Evolutionary conservation across 2,797 vertebrate genomes (phyloP).

Genomic region (Cirrhinus mrigala): DNA sequence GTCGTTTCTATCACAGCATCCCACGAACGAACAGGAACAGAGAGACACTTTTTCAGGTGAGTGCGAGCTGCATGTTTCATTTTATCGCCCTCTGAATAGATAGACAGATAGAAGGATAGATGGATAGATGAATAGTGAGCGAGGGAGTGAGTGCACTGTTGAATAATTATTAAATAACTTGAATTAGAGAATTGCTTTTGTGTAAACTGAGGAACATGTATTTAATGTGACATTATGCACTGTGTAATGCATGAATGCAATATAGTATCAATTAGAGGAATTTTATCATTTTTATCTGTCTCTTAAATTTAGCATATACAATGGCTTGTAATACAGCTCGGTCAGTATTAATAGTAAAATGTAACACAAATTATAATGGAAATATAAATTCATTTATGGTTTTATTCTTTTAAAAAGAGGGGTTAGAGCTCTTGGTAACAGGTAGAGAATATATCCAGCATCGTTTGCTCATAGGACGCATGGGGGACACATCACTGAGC

Average conservation of each 20-base stretch:
- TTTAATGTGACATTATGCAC: neutral
- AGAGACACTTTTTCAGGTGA: neutral
- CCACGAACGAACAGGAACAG: neutral
- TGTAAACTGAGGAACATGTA: neutral
- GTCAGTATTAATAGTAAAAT: neutral
- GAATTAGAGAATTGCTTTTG: neutral
- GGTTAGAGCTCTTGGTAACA: slow-evolving; percentile 24
- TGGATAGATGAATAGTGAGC: neutral
- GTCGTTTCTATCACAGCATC: neutral
- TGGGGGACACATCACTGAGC: slow-evolving; percentile 56
- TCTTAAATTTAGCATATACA: neutral
- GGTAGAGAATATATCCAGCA: slow-evolving; percentile 47
- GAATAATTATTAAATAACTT: neutral
- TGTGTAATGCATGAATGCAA: neutral
- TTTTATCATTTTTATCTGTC: neutral
- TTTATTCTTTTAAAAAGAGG: neutral
- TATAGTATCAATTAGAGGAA: neutral
- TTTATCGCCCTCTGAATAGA: neutral
- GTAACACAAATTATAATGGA: neutral
- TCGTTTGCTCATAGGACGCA: slow-evolving; percentile 53
- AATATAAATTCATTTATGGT: neutral
- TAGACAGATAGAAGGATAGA: neutral
- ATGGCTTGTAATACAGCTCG: neutral
- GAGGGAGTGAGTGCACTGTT: neutral
- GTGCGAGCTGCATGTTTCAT: neutral